Evolutionary conservation across 2,888 invertebrate genomes (phyloP), one percentile per base, ranked within the genome.

Genomic region (Epistrophella euchroma): DNA sequence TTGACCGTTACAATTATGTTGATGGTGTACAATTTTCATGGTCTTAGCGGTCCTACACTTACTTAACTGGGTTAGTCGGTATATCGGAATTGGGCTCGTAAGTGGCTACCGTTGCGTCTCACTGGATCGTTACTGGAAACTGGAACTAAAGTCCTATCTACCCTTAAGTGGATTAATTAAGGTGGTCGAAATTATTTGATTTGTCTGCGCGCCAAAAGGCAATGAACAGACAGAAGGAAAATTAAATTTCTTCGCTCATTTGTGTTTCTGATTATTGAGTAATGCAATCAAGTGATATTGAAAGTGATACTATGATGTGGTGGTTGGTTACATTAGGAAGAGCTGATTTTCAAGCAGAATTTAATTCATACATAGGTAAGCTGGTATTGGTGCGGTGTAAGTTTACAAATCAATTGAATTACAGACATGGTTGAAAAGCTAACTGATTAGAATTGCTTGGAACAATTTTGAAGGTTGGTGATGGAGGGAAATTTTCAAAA

Each of bases 121-220:
- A 15, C 62, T 75, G 60, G 4, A 32, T 55, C 66, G 56, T 32
- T 13, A 17, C 58, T 35, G 17, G 2, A 15, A 28, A 50, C 35
- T 28, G 32, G 7, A 15, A 47, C 47, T 17, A 32, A 10, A 40
- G 56, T 75, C 72, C 79, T 73, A n/a, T n/a, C n/a, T n/a, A 72
- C 50, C 85, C 85, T 85, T 85, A 85, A 85, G 85, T 85, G 81
- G 76, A 73, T 85, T 85, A 85, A 85, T 85, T 85, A 85, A 80
- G 76, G 64, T 81, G 73, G 76, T 77, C 80, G 73, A 81, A 85
- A 81, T 80, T 81, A 85, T 81, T 85, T 80, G 60, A 81, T 55
- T 45, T 70, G 71, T 75, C 70, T 62, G 64, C 32, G 32, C 43
- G 22, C 10, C 28, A 52, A 60, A 35, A 37, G 17, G 64, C 73